A percentile compares a stretch with the other conserved stretches of the same genome.
Conservation (phyloP, 2,797 vertebrate species). For the Artibeus jamaicensis region DNA sequence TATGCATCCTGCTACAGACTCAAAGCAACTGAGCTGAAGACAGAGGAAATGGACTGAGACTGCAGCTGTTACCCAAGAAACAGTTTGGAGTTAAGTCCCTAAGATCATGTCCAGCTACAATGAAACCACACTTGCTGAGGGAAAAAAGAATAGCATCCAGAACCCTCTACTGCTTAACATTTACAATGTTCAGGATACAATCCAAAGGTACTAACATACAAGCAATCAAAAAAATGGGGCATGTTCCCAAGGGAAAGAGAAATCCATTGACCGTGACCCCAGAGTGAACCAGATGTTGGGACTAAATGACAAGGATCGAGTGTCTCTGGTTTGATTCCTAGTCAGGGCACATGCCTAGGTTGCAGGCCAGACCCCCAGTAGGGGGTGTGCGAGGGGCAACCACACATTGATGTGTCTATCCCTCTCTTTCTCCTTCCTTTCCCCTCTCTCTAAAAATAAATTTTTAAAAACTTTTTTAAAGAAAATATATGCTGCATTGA, state of each 20-base stretch:
- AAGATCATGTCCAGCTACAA: neutral
- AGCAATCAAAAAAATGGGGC: neutral
- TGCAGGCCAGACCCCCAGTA: no score
- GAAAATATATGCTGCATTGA: neutral
- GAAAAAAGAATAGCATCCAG: neutral
- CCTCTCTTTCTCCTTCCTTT: no score
- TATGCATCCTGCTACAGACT: neutral
- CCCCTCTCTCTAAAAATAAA: no score
- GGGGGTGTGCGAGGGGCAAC: no score
- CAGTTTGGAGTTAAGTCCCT: neutral
- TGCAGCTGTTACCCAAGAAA: neutral
- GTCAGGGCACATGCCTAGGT: no score
- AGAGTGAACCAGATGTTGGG: neutral
- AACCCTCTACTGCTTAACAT: neutral
- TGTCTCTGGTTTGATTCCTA: no score
- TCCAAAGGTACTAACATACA: neutral
- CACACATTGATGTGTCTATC: no score
- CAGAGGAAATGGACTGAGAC: neutral
- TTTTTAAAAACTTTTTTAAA: no score
- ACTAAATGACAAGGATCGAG: neutral
- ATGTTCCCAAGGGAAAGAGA: slow-evolving; percentile 34
- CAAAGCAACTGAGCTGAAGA: neutral
- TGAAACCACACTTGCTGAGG: neutral
- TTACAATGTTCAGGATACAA: slow-evolving; percentile 5
- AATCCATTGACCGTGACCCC: neutral